Base-by-base conservation (phyloP, 2,113 vertebrate genomes). In the Nerophis ophidion region DNA sequence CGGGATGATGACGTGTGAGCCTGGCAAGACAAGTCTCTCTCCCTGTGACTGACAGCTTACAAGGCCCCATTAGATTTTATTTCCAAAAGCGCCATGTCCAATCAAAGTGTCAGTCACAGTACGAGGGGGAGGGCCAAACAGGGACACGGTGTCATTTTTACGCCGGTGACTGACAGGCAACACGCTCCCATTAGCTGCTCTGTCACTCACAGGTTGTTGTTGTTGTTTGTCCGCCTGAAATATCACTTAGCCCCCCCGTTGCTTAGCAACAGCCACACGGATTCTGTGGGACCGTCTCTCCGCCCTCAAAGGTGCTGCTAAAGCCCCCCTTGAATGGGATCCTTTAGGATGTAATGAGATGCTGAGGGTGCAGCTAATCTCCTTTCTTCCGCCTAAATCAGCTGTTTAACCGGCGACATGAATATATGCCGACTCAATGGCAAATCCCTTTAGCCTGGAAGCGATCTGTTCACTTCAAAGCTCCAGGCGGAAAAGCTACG, bases 321-420 rank as follows among this genome's bases (percentile, higher is more conserved):
- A 80, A 73, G 54, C 72, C 77, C 76, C 76, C 71, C 70, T 76
- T 81, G 83, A 87, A 87, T 83, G 81, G 76, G 48, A 80, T 82
- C 75, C 75, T 87, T 75, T 84, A 71, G 79, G 84, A 77, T 78
- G 75, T 84, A 86, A 87, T 83, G 83, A 86, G 81, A 87, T 85
- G 79, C 81, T 77, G 61, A 81, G 83, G 61, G 79, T 69, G 74
- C 42, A 26, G 84, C 81, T 84, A 82, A 86, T 86, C 86, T 84
- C 80, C 47, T 75, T 83, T 83, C 83, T 86, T 81, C 74, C 67
- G 48, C 63, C 61, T 81, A 70, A 78, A 48, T 71, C 84, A 5
- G 17, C 68, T 81, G 82, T 84, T 84, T 82, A 83, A 83, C 72
- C 71, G 75, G 69, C 46, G 51, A 61, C 77, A 81, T 86, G 83